Base-by-base conservation (phyloP, 2,888 invertebrate genomes). In the Hedychridium roseum region DNA sequence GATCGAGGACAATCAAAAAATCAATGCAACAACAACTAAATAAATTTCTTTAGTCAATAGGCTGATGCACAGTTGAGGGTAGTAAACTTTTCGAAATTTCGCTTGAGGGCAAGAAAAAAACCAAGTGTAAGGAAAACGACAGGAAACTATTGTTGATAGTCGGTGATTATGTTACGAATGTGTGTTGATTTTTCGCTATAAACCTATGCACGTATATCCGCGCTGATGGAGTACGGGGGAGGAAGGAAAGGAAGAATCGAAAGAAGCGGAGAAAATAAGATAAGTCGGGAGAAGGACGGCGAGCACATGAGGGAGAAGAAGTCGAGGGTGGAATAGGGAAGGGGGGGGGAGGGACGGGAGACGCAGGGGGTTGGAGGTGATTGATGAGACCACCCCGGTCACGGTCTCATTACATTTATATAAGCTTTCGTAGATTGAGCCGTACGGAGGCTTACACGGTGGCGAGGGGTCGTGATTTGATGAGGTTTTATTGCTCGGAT, bases 371-470 rank as follows among this genome's bases (percentile, higher is more conserved):
- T 53, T 58, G 71, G 68, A 71, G 66, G 77, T 78, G 78, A 78
- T 78, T 78, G 78, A 78, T 78, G 78, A 78, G 76, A 56, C 71
- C 54, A 48, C 67, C 70, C 62, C 67, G 74, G 70, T 75, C 75
- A 74, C 73, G 73, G 76, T 78, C 78, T 78, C 78, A 78, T 78
- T 78, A 78, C 78, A 74, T 76, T 75, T 78, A 74, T 78, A 78
- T 78, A 78, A 78, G 78, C 78, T 78, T 75, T 72, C 70, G 73
- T 77, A 78, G 77, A 78, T 78, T 76, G 76, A 76, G 75, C 76
- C 67, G 65, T 69, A 69, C 70, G 63, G 66, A 72, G 70, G 76
- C 78, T 78, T 78, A 77, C 67, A 67, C 67, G 70, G 55, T 69
- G 73, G 73, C 70, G 57, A 68, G 74, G 74, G 71, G 74, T 73